Conservation (phyloP, 2,113 vertebrate species). For the Poeciliopsis prolifica region DNA sequence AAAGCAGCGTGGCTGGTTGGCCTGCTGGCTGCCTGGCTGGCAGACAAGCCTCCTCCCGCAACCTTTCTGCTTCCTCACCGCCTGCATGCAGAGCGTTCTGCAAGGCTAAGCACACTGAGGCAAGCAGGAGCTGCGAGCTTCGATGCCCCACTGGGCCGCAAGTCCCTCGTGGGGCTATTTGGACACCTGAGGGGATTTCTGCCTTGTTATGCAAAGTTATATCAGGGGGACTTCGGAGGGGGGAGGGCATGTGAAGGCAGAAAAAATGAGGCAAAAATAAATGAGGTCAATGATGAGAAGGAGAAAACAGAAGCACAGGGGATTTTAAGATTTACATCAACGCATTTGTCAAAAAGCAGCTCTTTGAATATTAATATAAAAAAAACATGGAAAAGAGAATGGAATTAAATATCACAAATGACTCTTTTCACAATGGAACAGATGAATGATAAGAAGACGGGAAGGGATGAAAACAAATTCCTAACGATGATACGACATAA, state of each 20-base stretch:
- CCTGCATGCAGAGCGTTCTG: constrained; percentile 49
- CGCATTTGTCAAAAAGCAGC: constrained; percentile 7
- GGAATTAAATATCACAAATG: background rate
- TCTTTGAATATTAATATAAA: constrained; percentile 2
- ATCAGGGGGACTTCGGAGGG: no score
- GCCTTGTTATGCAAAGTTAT: constrained; percentile 22
- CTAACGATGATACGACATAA: background rate
- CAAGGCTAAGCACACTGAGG: constrained; percentile 50
- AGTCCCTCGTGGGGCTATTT: constrained; percentile 40
- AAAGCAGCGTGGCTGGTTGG: constrained; percentile 22
- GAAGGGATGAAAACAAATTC: constrained; percentile 13
- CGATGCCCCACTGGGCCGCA: constrained; percentile 35
- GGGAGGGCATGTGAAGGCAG: constrained; percentile 18
- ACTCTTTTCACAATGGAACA: constrained; percentile 23
- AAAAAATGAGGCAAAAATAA: constrained; percentile 37
- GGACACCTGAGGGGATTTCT: constrained; percentile 53
- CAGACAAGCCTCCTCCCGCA: constrained; percentile 31
- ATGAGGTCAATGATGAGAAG: constrained; percentile 34
- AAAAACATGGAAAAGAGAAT: background rate
- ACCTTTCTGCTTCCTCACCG: constrained; percentile 37
- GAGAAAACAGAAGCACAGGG: background rate
- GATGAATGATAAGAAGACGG: constrained; percentile 14
- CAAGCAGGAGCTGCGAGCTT: constrained; percentile 51
- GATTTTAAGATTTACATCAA: constrained; percentile 16
- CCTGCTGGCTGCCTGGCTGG: constrained; percentile 25